phyloP scores from a whole-genome alignment of 1,140 invertebrate genomes.

The Hestina assimilis region DNA sequence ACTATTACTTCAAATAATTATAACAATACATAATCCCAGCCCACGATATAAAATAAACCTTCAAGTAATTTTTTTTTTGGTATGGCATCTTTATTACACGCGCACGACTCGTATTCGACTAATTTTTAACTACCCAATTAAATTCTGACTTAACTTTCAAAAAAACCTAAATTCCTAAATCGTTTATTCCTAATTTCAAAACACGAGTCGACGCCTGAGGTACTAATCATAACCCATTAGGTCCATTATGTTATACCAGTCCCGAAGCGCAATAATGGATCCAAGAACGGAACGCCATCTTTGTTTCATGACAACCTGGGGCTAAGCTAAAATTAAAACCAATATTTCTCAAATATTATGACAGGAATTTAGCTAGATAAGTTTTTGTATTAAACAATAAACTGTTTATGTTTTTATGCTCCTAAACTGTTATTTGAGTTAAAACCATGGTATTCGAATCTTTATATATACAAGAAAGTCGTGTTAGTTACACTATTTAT shows the following conservation, averaged over 20 bases:
- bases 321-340: slow-evolving; percentile 25
- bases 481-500: no score
- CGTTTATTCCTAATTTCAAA: slow-evolving; percentile 11
- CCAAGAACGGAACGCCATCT: slow-evolving; percentile 32
- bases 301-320: slow-evolving; percentile 36
- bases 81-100: no score
- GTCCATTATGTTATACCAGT: slow-evolving; percentile 24
- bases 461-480: no score
- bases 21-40: no score
- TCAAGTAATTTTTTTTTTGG: no score
- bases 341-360: slow-evolving; percentile 10
- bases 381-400: no score
- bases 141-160: no score
- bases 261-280: slow-evolving; percentile 20
- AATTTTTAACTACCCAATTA: no score
- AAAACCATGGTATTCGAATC: no score
- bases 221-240: slow-evolving; percentile 31
- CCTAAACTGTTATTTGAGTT: neutral
- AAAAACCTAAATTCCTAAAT: neutral
- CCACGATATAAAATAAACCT: no score
- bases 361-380: neutral
- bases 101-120: no score
- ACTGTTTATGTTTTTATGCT: neutral
- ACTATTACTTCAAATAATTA: no score
- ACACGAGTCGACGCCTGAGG: slow-evolving; percentile 11